phyloP scores from a whole-genome alignment of 2,797 vertebrate species.

The Odontamblyopus lacepedii region DNA sequence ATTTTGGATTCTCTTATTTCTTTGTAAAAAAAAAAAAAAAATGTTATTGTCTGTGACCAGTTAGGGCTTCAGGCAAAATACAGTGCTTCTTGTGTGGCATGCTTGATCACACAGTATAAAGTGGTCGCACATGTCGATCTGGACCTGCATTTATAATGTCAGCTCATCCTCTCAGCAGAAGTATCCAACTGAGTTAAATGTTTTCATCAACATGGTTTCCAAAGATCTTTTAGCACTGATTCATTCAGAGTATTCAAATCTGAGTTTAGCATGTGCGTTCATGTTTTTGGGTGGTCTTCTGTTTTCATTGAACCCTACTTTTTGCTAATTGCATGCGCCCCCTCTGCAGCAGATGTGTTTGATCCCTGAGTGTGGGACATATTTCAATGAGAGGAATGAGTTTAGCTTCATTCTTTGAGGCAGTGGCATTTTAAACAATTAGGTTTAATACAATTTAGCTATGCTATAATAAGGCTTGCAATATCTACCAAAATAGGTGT shows the following conservation, averaged over 20 bases:
- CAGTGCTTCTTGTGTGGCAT: slow-evolving; percentile 40
- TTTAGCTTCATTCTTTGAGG: slow-evolving; percentile 50
- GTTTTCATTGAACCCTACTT: slow-evolving; percentile 54
- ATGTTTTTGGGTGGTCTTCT: slow-evolving; percentile 67
- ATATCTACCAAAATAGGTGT: not conserved
- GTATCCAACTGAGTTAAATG: slow-evolving; percentile 51
- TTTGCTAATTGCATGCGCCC: slow-evolving; percentile 63
- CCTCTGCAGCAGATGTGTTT: slow-evolving; percentile 59
- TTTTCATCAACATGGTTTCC: slow-evolving; percentile 41
- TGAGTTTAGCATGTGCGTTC: slow-evolving; percentile 65
- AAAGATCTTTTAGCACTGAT: slow-evolving; percentile 49
- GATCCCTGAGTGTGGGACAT: slow-evolving; percentile 53
- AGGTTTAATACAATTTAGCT: not conserved
- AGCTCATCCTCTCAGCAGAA: slow-evolving; percentile 69
- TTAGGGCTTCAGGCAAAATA: not conserved
- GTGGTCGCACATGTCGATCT: slow-evolving; percentile 43
- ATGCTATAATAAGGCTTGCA: not conserved
- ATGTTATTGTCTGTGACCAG: not conserved
- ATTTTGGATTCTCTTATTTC: too few species aligned
- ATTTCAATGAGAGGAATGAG: slow-evolving; percentile 43
- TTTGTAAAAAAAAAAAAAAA: too few species aligned
- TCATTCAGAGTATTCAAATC: slow-evolving; percentile 70
- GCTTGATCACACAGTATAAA: slow-evolving; percentile 41
- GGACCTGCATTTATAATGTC: slow-evolving; percentile 75
- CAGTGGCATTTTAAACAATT: slow-evolving; percentile 28